Conservation (phyloP, 23 tunicate species). For the Phallusia fumigata region DNA sequence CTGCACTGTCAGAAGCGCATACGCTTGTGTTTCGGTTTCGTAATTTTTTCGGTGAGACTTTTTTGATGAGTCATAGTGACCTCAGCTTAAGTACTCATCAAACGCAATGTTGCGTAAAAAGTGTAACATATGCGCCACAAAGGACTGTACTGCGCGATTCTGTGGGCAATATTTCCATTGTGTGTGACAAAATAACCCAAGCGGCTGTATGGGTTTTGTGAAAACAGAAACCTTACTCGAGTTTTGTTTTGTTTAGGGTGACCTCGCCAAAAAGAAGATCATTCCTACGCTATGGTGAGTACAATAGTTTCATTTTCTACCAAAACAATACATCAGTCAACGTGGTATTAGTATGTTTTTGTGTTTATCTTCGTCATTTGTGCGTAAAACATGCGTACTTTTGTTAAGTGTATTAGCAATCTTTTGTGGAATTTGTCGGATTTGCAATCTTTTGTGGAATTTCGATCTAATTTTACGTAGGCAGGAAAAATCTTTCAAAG, state of each 20-base stretch:
- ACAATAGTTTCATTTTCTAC: no score
- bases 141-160: neutral
- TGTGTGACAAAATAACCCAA: neutral
- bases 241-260: slow-evolving; percentile 60
- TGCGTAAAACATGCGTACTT: no score
- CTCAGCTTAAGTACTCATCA: neutral
- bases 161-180: neutral
- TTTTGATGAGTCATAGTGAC: neutral
- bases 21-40: neutral
- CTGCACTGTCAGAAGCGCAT: neutral
- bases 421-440: no score
- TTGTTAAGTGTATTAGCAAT: no score
- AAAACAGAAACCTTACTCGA: neutral
- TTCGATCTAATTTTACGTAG: no score
- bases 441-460: no score
- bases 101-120: no score
- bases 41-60: neutral
- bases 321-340: no score
- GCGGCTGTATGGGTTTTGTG: neutral
- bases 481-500: no score
- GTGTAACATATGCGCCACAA: no score
- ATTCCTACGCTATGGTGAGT: slow-evolving; percentile 91
- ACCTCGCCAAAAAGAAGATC: slow-evolving; percentile 91
- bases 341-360: no score
- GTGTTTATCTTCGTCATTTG: no score